Evolutionary conservation across 2,113 vertebrate genomes (phyloP), one percentile per base, ranked within the genome.

Genomic region (Melospiza melodia): DNA sequence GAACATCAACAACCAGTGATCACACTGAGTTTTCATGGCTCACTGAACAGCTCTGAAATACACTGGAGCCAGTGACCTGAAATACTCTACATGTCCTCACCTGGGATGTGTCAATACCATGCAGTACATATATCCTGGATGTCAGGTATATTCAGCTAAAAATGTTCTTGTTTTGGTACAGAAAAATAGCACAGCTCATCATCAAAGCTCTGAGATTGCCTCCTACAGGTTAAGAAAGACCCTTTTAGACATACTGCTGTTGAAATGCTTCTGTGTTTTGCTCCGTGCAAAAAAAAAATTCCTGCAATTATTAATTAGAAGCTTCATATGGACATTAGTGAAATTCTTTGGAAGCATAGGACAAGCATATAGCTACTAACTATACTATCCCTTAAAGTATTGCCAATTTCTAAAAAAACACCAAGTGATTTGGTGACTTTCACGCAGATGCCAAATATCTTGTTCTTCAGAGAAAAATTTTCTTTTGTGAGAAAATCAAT

Each of bases 1-100:
- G 15, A 33, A 7, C 33, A 74, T 77, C 67, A 65, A 20, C 46
- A 93, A 21, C 37, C 4, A 0, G 13, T 73, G 46, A 71, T 69
- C 51, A 91, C 11, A 54, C 41, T 74, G 74, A 74, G 37, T 73
- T 90, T 76, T 71, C 31, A 39, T 17, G 39, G 39, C 72, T 94
- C 59, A 30, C 68, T 90, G 72, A 74, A 55, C 15, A 74, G 39
- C n/a, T 61, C 63, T 90, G 25, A 93, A 90, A 84, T n/a, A 46
- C 6, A 14, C 74, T 67, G 49, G 63, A 85, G 43, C 21, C 63
- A 61, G 18, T 85, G 63, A 88, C 63, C 37, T 73, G 59, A 92
- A 86, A 74, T 51, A 77, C 30, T 51, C 49, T 2, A 0, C 58
- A 66, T 33, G 61, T 90, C 55, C 35, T 77, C 44, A 63, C 46